These are phyloP conservation scores for Cricetomys ansorgei DNA, from an alignment of 2,113 vertebrate genomes.

Conservation along the genomic window DNA sequence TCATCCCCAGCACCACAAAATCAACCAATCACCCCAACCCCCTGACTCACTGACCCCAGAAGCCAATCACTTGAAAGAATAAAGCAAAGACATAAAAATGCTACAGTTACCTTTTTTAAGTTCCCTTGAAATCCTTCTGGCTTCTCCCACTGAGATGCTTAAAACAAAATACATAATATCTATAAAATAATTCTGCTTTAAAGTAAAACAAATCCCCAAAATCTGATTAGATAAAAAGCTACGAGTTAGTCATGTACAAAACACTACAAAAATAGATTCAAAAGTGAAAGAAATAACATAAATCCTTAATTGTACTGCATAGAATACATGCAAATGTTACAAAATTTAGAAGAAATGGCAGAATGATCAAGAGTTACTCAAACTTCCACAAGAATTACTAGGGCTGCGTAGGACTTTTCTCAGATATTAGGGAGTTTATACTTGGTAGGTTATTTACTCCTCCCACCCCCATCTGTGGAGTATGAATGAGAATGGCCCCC, in stretches of 20 bases:
- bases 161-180: constrained; percentile 77
- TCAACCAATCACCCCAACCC: not conserved
- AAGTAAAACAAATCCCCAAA: not conserved
- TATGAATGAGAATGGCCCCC: not conserved
- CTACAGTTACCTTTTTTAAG: constrained; percentile 85
- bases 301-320: not conserved
- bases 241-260: constrained; percentile 11
- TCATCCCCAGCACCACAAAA: not conserved
- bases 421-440: constrained; percentile 11
- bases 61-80: constrained; percentile 41
- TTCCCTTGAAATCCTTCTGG: constrained; percentile 89
- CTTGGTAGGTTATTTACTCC: not conserved
- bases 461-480: not conserved
- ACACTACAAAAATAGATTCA: not conserved
- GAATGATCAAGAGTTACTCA: constrained; percentile 6
- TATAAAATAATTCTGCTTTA: constrained; percentile 52
- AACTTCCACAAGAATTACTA: constrained; percentile 27
- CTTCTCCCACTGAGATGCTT: constrained; percentile 91
- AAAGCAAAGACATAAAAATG: constrained; percentile 59
- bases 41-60: not conserved
- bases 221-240: constrained; percentile 32
- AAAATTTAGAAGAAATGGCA: not conserved
- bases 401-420: not conserved
- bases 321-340: not conserved
- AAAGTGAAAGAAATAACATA: constrained; percentile 17